Percentiles rank a stretch among this genome's conserved stretches.
Conservation (phyloP, 2,113 vertebrate genomes). For the Turdus rufiventris region DNA sequence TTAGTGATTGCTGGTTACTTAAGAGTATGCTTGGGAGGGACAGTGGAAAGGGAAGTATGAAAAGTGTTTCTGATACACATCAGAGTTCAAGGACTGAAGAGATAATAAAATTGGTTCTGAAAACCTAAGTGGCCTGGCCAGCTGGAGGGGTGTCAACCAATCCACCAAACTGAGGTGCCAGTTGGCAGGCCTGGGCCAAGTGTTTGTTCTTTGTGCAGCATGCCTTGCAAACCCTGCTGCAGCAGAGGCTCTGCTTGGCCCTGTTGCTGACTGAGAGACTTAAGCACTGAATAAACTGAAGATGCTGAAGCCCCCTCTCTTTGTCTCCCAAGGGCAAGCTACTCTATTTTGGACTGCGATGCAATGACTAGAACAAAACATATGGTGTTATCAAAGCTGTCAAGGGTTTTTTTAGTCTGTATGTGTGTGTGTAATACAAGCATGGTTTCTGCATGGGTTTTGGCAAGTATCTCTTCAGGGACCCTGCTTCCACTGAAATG, state of each 20-base stretch:
- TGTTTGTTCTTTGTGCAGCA: not conserved
- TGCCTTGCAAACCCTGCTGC: not conserved
- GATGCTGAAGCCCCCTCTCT: not conserved
- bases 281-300: not conserved
- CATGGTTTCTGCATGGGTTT: not conserved
- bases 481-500: not conserved
- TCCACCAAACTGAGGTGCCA: not conserved
- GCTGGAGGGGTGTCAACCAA: not conserved
- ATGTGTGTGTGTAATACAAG: not conserved
- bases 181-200: not conserved
- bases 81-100: not conserved
- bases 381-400: not conserved
- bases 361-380: not conserved
- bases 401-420: not conserved
- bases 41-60: not conserved
- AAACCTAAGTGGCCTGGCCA: not conserved
- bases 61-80: accelerated
- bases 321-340: not conserved
- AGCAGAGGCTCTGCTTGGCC: slow-evolving; percentile 2
- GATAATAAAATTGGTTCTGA: not conserved
- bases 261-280: not conserved
- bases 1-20: not conserved
- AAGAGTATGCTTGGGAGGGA: not conserved
- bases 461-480: not conserved
- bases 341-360: not conserved